These are phyloP conservation scores for Siderastrea radians DNA, from an alignment of 92 coral and sea anemone genomes.

Conservation along the genomic window DNA sequence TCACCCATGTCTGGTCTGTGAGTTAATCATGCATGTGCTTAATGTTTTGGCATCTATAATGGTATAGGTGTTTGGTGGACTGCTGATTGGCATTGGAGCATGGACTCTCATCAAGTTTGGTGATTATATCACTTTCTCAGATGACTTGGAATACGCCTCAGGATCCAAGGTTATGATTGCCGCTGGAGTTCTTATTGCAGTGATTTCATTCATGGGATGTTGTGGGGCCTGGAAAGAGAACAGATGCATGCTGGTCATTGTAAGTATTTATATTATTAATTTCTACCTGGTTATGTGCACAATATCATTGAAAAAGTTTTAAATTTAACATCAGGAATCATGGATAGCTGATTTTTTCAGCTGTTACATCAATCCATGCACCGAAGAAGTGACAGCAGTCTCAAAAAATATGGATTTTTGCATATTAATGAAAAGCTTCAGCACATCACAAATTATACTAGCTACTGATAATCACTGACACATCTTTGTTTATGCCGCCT, in stretches of 20 bases:
- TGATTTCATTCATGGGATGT: slow-evolving; percentile 85
- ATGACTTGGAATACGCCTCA: slow-evolving; percentile 26
- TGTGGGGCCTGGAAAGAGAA: slow-evolving; percentile 93
- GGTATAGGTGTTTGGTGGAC: slow-evolving; percentile 74
- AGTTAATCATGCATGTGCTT: not conserved
- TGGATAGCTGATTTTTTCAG: no score
- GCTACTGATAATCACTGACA: no score
- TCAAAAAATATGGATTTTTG: no score
- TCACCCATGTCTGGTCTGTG: no score
- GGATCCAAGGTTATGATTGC: slow-evolving; percentile 86
- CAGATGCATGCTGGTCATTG: slow-evolving; percentile 79
- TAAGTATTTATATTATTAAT: slow-evolving; percentile 38
- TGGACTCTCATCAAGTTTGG: slow-evolving; percentile 64
- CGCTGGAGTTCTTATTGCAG: slow-evolving; percentile 64
- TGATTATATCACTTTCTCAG: slow-evolving; percentile 61
- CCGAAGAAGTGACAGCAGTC: no score
- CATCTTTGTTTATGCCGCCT: no score
- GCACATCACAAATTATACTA: no score
- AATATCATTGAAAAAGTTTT: no score
- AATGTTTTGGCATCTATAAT: not conserved
- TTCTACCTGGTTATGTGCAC: no score
- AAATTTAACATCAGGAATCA: no score
- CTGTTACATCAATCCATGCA: no score
- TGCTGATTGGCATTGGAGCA: slow-evolving; percentile 76
- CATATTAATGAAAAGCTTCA: no score